A percentile compares a stretch with the other conserved stretches of the same genome.
Evolutionary conservation across 2,113 vertebrate species (phyloP).

Genomic region (Microtus oregoni): DNA sequence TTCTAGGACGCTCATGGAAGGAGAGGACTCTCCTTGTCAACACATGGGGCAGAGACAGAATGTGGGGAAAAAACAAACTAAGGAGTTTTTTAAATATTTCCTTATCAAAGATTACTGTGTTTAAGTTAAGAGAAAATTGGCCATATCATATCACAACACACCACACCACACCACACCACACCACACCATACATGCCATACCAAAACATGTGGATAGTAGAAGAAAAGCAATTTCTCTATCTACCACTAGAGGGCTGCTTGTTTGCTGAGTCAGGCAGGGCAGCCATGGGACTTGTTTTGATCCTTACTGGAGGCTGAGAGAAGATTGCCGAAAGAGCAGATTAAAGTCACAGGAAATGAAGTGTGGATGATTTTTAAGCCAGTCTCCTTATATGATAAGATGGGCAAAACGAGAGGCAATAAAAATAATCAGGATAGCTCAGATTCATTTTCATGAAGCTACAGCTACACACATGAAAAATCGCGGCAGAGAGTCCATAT

Average conservation of each 20-base stretch:
- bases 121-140: constrained; percentile 30
- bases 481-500: not conserved
- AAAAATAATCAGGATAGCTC: constrained; percentile 42
- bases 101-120: not conserved
- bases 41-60: constrained; percentile 21
- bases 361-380: constrained; percentile 62
- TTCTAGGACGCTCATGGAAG: not conserved
- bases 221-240: not conserved
- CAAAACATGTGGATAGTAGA: not conserved
- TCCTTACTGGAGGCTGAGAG: not conserved
- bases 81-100: constrained; percentile 37
- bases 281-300: not conserved
- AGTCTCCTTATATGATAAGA: not conserved
- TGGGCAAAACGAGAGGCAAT: constrained; percentile 42
- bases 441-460: constrained; percentile 67
- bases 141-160: not conserved
- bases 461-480: constrained; percentile 62
- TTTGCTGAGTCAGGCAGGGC: not conserved
- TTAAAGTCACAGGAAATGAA: constrained; percentile 46
- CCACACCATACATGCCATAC: not conserved
- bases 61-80: constrained; percentile 58
- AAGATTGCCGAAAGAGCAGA: constrained; percentile 53
- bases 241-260: not conserved
- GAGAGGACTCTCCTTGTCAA: not conserved
- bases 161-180: not conserved